Base-by-base conservation (phyloP, 2,888 invertebrate genomes). In the Serrognathus titanus region DNA sequence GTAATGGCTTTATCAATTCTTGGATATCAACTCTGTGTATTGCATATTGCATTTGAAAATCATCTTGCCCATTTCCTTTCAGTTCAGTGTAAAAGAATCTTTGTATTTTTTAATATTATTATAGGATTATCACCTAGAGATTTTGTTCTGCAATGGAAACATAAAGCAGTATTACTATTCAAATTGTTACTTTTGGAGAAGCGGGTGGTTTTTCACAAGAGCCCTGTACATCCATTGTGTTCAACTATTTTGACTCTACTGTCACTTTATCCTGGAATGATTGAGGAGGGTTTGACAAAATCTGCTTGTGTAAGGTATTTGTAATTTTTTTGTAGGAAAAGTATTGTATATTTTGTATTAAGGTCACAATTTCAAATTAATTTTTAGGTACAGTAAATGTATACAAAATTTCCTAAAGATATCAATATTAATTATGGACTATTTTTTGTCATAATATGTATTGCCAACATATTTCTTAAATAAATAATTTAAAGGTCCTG, bases 151-250 rank as follows among this genome's bases (percentile, higher is more conserved):
- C 85, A 85, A 63, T 97, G 97, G 86, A 87, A 91, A 60, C 97
- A 97, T 75, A 96, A 97, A 80, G 89, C 92, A 38, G 79, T 99
- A 51, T 80, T 97, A 58, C 79, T 99, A 46, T 97, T 97, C 75
- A 99, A 99, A 78, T 80, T 98, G 54, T 78, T 98, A 54, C 80
- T 99, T 48, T 80, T 99, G 57, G 93, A 97, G 72, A 87, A 90
- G 66, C 85, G 91, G 74, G 89, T 97, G 41, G 85, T 99, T 52
- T 92, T 97, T 73, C 94, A 92, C 77, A 92, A 94, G 53, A 90
- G 95, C 13, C 97, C 97, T 1, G 97, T 97, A 1, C 90, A 94
- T 59, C 86, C 89, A 6, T 81, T 98, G 63, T 96, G 97, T 66
- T 86, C 90, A 6, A 85, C 91, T 4, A 85, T 98, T 66, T 80